These are phyloP conservation scores for Natrix natrix DNA, from an alignment of 2,797 vertebrate genomes.

Conservation along the genomic window DNA sequence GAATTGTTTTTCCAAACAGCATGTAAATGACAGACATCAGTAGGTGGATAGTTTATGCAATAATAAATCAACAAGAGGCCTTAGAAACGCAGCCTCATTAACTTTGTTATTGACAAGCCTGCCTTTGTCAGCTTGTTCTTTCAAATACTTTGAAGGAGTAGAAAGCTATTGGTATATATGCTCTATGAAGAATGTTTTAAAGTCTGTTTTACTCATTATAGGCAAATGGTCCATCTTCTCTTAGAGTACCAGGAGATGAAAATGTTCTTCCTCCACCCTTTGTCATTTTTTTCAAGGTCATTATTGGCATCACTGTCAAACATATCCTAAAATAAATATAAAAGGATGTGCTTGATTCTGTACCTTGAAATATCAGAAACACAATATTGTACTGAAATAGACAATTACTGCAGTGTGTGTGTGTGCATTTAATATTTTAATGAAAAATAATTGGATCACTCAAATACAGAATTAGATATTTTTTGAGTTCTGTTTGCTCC, in stretches of 20 bases:
- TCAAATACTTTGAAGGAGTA: constrained; percentile 4
- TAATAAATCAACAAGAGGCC: constrained; percentile 8
- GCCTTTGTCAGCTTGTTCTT: background rate
- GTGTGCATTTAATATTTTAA: background rate
- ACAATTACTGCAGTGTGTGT: background rate
- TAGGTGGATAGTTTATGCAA: constrained; percentile 11
- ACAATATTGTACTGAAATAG: background rate
- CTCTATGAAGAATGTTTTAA: accelerated
- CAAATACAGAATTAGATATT: background rate
- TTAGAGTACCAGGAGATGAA: background rate
- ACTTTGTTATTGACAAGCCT: constrained; percentile 1
- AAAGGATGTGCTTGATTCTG: too few species aligned
- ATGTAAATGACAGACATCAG: constrained; percentile 29
- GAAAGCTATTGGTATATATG: background rate
- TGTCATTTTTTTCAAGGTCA: background rate
- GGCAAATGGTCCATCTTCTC: background rate
- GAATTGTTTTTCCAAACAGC: background rate
- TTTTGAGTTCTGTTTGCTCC: background rate
- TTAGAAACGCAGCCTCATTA: constrained; percentile 21
- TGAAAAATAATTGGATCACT: background rate
- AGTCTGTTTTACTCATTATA: background rate
- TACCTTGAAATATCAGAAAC: background rate
- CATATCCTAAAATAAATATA: background rate
- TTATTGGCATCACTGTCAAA: background rate
- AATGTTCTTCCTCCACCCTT: background rate